phyloP scores from a whole-genome alignment of 2,113 vertebrate species.

The Hippocampus guttulatus region DNA sequence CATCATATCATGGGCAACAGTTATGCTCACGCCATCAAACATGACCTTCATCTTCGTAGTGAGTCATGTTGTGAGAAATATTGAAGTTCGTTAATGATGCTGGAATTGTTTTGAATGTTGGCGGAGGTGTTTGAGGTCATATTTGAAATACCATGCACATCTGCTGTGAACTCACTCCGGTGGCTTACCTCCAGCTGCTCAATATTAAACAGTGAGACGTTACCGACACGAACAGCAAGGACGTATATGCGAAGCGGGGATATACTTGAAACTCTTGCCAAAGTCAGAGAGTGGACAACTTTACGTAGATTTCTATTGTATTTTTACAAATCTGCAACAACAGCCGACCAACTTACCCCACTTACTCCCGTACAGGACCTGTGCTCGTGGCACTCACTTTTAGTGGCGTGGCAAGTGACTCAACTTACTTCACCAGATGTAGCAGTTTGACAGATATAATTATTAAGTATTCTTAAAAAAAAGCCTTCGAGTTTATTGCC shows the following conservation, averaged over 20 bases:
- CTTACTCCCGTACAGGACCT: background rate
- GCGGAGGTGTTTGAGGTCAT: constrained; percentile 14
- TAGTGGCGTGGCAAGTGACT: too few species aligned
- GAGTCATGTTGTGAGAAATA: constrained; percentile 4
- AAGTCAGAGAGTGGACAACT: constrained; percentile 9
- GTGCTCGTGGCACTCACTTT: too few species aligned
- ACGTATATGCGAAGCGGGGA: constrained; percentile 2
- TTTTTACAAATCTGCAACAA: too few species aligned
- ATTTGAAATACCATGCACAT: constrained; percentile 11
- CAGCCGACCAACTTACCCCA: background rate
- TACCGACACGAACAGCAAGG: constrained; percentile 1
- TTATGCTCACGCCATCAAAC: background rate
- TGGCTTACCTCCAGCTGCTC: constrained; percentile 24
- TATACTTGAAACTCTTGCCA: background rate
- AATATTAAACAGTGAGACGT: constrained; percentile 8
- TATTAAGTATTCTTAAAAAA: too few species aligned
- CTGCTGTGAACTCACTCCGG: constrained; percentile 18
- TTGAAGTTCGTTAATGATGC: background rate
- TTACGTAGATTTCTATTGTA: background rate
- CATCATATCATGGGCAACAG: background rate
- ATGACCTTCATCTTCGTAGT: background rate
- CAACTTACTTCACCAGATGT: too few species aligned
- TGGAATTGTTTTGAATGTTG: constrained; percentile 3
- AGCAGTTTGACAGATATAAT: too few species aligned
- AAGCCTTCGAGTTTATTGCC: too few species aligned